phyloP scores from a whole-genome alignment of 2,888 invertebrate species.

The Cataglyphis albicans region DNA sequence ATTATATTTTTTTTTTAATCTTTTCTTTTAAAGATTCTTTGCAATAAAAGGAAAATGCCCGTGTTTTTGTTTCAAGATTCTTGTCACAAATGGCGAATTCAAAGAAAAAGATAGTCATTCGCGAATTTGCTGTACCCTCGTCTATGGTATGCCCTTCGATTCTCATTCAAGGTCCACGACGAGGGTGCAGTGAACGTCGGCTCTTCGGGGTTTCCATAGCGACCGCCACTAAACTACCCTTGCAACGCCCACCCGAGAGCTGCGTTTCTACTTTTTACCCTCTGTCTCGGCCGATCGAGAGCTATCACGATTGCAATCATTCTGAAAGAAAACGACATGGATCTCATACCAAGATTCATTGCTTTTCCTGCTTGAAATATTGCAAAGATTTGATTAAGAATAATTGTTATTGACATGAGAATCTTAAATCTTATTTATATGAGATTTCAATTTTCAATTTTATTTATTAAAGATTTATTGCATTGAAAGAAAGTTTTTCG shows the following conservation, averaged over 20 bases:
- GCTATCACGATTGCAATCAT: conserved; percentile 65
- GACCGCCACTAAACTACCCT: conserved; percentile 85
- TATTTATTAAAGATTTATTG: conserved; percentile 12
- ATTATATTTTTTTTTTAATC: neutral
- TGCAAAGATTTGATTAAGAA: neutral
- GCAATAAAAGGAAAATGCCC: neutral
- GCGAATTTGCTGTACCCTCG: conserved; percentile 73
- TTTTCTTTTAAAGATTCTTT: neutral
- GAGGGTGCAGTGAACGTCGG: conserved; percentile 84
- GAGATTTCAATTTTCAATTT: neutral
- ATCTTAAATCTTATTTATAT: neutral
- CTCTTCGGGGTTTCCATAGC: conserved; percentile 85
- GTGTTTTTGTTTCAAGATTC: neutral
- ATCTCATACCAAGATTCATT: neutral
- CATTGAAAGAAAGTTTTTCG: conserved; percentile 6
- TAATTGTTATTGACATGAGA: neutral
- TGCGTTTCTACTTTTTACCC: conserved; percentile 82
- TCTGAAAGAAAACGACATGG: conserved; percentile 62
- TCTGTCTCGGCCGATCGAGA: conserved; percentile 75
- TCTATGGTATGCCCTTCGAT: conserved; percentile 82
- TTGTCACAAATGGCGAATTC: conserved; percentile 32
- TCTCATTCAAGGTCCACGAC: conserved; percentile 85
- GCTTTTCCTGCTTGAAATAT: neutral
- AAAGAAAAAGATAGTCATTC: conserved; percentile 60
- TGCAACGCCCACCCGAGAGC: conserved; percentile 83